These are phyloP conservation scores for Elgaria multicarinata DNA, from an alignment of 2,113 vertebrate species.

Conservation along the genomic window DNA sequence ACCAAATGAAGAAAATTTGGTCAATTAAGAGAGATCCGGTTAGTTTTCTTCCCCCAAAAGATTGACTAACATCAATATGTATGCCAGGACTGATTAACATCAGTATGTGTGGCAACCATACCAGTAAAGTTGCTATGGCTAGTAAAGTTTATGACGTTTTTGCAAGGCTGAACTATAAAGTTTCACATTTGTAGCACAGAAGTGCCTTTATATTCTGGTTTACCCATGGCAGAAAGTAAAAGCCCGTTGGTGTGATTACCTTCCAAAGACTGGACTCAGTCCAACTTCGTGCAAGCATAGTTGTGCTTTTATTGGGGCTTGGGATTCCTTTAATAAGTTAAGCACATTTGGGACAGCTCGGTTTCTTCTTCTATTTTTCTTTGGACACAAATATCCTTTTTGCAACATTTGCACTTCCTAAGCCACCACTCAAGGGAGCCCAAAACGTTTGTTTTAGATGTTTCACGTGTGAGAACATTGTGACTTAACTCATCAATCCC, in stretches of 20 bases:
- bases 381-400: not conserved
- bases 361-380: slow-evolving; percentile 13
- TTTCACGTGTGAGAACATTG: not conserved
- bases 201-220: not conserved
- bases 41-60: not conserved
- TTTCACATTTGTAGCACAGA: not conserved
- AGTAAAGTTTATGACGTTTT: not conserved
- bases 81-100: too few relatives aligned
- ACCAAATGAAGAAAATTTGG: not conserved
- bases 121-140: not conserved
- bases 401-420: slow-evolving; percentile 19
- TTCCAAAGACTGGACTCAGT: not conserved
- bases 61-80: not conserved
- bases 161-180: not conserved
- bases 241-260: not conserved
- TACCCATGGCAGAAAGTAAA: not conserved
- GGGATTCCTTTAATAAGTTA: not conserved
- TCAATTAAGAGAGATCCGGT: not conserved
- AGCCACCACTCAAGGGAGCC: not conserved
- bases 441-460: not conserved
- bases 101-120: not conserved
- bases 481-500: not conserved
- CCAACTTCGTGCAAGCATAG: not conserved
- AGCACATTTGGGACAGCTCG: slow-evolving; percentile 9
- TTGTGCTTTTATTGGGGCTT: not conserved